Evolutionary conservation across 2,797 vertebrate species (phyloP).

Genomic region (Danio tinwini): DNA sequence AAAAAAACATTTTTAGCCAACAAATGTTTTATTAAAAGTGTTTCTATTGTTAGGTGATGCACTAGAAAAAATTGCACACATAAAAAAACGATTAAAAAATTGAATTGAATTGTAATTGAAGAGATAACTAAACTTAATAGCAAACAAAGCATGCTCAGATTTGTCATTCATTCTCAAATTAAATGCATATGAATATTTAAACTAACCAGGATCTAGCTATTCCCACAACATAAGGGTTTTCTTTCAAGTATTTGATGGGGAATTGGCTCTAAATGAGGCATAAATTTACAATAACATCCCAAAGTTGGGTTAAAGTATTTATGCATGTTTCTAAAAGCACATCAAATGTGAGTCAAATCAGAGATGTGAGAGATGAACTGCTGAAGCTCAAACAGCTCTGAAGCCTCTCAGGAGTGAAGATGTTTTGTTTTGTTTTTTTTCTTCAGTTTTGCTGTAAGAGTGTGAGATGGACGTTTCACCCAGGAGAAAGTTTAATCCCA

Average conservation of each 20-base stretch:
- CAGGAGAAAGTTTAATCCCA: conserved; percentile 53
- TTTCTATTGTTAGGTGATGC: too few species aligned
- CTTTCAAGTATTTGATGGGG: conserved; percentile 8
- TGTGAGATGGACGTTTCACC: conserved; percentile 30
- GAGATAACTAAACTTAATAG: too few species aligned
- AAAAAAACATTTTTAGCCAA: too few species aligned
- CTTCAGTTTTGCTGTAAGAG: conserved; percentile 3
- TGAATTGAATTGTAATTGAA: not conserved
- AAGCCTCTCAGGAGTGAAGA: not conserved
- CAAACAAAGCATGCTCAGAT: not conserved
- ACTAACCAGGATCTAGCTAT: not conserved
- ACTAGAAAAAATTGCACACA: too few species aligned
- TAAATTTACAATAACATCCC: conserved; percentile 13
- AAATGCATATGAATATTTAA: not conserved
- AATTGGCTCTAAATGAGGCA: conserved; percentile 2
- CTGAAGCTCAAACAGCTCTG: not conserved
- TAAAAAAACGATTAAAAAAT: not conserved
- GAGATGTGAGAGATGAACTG: not conserved
- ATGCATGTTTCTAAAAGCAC: not conserved
- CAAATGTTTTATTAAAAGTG: too few species aligned
- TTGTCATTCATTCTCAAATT: not conserved
- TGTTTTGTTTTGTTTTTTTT: not conserved
- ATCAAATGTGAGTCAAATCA: conserved; percentile 3
- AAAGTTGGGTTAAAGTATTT: conserved; percentile 13
- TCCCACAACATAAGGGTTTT: not conserved